Conservation (phyloP, 2,797 vertebrate species). For the Sarcoramphus papa region DNA sequence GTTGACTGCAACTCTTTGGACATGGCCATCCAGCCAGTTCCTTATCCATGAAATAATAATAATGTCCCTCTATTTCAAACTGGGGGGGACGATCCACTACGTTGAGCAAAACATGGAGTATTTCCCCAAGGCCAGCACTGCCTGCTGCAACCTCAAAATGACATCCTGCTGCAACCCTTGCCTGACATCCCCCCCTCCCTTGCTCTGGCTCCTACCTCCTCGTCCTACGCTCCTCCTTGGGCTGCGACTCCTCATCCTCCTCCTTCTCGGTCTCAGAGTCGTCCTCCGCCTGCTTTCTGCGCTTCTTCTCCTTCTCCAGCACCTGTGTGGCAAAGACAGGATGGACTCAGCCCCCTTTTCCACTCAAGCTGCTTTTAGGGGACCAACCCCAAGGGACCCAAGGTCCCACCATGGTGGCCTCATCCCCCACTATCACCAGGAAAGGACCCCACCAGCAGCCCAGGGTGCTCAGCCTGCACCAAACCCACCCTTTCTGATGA, state of each 20-base stretch:
- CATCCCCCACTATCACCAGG: rapidly evolving
- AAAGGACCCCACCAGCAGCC: not conserved
- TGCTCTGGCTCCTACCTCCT: slow-evolving; percentile 76
- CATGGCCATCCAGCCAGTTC: not conserved
- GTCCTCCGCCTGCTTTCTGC: slow-evolving; percentile 71
- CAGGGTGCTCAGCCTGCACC: not conserved
- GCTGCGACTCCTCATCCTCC: slow-evolving; percentile 76
- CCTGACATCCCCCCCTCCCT: rapidly evolving
- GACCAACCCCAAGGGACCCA: not conserved
- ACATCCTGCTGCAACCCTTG: not conserved
- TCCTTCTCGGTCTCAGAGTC: slow-evolving; percentile 82
- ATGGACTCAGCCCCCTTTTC: not conserved
- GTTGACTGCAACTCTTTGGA: not conserved
- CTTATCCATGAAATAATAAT: not conserved
- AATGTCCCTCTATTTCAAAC: rapidly evolving
- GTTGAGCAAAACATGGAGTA: rapidly evolving
- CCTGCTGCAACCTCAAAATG: not conserved
- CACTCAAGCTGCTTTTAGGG: not conserved
- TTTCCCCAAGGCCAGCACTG: not conserved
- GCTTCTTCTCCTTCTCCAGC: slow-evolving; percentile 93
- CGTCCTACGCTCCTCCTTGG: slow-evolving; percentile 64
- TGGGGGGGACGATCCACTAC: not conserved
- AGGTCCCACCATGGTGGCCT: not conserved
- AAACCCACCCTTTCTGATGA: not conserved
- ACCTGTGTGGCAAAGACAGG: slow-evolving; percentile 71